These are phyloP conservation scores for Megalops atlanticus DNA, from an alignment of 2,113 vertebrate species.

Conservation along the genomic window DNA sequence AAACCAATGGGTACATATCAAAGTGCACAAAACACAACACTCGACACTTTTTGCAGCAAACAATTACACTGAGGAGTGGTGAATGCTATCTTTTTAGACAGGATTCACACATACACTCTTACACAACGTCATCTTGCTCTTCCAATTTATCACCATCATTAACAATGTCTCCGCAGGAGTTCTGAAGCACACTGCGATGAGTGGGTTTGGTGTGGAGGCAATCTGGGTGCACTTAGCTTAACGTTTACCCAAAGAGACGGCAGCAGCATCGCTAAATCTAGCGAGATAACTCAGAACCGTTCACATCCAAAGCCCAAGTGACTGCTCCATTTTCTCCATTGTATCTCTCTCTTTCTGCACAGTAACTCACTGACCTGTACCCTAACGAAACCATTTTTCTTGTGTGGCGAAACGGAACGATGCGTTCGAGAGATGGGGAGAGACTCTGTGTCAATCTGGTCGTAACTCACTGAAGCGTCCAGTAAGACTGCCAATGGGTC, in stretches of 20 bases:
- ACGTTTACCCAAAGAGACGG: not conserved
- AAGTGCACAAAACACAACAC: not conserved
- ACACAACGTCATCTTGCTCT: not conserved
- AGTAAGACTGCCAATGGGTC: not conserved
- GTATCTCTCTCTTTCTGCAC: not conserved
- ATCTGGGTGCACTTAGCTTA: not conserved
- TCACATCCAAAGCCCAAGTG: not conserved
- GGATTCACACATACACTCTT: not conserved
- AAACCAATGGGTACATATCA: not conserved
- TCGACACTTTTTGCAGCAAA: too few species aligned
- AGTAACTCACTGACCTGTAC: constrained; percentile 25
- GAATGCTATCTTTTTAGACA: too few species aligned
- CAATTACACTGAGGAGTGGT: too few species aligned
- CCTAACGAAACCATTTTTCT: constrained; percentile 26
- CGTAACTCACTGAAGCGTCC: not conserved
- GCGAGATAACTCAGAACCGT: not conserved
- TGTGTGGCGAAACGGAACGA: constrained; percentile 28
- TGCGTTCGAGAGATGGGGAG: not conserved
- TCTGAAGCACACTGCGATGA: not conserved
- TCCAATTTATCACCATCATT: not conserved
- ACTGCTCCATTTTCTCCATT: not conserved
- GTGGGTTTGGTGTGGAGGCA: not conserved
- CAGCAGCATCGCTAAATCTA: not conserved
- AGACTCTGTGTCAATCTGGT: not conserved
- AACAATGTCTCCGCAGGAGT: not conserved